Evolutionary conservation across 2,888 invertebrate genomes (phyloP).

Genomic region (Aporophyla nigra): DNA sequence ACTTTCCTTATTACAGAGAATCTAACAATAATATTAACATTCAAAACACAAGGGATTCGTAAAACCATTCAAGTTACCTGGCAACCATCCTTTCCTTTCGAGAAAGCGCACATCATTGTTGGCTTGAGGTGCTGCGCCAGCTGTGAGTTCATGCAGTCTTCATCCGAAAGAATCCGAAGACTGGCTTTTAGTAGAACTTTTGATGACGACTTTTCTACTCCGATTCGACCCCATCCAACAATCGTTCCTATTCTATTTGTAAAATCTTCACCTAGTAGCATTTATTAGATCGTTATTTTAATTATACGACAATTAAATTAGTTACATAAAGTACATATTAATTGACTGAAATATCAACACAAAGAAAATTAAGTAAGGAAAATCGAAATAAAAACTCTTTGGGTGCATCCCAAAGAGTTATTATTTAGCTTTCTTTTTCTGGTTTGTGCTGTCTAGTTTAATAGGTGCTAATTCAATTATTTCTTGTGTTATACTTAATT

Average conservation of each 20-base stretch:
- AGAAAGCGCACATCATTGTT: slow-evolving; percentile 92
- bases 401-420: background rate
- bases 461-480: background rate
- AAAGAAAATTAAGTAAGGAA: background rate
- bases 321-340: accelerated
- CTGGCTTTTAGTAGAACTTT: slow-evolving; percentile 86
- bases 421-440: background rate
- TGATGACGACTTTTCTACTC: slow-evolving; percentile 84
- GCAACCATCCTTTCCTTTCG: slow-evolving; percentile 91
- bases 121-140: slow-evolving; percentile 86
- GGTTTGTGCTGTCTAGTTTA: background rate
- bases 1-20: slow-evolving; percentile 14
- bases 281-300: too few species aligned
- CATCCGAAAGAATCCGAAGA: slow-evolving; percentile 84
- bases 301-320: background rate
- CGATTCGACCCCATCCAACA: slow-evolving; percentile 91
- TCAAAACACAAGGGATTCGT: background rate
- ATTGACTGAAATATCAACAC: background rate
- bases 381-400: too few species aligned
- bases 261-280: slow-evolving; percentile 83
- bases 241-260: slow-evolving; percentile 84
- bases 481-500: background rate
- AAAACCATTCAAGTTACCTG: slow-evolving; percentile 84
- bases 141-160: slow-evolving; percentile 84
- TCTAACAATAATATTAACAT: slow-evolving; percentile 17